Evolutionary conservation across 2,797 vertebrate genomes (phyloP).

Genomic region (Caiman crocodilus): DNA sequence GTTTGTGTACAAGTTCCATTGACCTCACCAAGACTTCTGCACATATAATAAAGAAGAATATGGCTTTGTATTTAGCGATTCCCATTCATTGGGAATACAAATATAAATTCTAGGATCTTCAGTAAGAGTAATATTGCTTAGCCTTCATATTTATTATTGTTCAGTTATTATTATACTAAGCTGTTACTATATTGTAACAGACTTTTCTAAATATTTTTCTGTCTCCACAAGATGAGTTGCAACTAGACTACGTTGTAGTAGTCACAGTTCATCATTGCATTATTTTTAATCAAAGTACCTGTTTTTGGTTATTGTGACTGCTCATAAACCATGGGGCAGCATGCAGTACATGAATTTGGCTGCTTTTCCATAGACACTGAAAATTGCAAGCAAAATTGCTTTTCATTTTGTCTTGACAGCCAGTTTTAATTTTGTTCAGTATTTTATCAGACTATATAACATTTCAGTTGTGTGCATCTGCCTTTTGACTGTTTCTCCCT

Average conservation of each 20-base stretch:
- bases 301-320: constrained; percentile 57
- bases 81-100: constrained; percentile 62
- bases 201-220: constrained; percentile 50
- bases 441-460: constrained; percentile 81
- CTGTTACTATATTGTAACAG: constrained; percentile 53
- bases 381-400: constrained; percentile 81
- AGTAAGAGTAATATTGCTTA: constrained; percentile 68
- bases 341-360: constrained; percentile 66
- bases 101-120: constrained; percentile 77
- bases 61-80: constrained; percentile 66
- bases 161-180: constrained; percentile 51
- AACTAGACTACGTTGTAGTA: constrained; percentile 16
- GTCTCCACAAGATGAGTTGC: constrained; percentile 29
- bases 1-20: constrained; percentile 29
- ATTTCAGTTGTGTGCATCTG: constrained; percentile 75
- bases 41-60: constrained; percentile 32
- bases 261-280: constrained; percentile 39
- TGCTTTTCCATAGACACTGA: constrained; percentile 71
- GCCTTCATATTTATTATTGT: constrained; percentile 57
- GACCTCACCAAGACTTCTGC: constrained; percentile 57
- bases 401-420: constrained; percentile 83
- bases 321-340: constrained; percentile 60
- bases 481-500: constrained; percentile 68
- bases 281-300: constrained; percentile 67
- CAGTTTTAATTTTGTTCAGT: constrained; percentile 84